Base-by-base conservation (phyloP, 2,113 vertebrate species). In the Rhea pennata region DNA sequence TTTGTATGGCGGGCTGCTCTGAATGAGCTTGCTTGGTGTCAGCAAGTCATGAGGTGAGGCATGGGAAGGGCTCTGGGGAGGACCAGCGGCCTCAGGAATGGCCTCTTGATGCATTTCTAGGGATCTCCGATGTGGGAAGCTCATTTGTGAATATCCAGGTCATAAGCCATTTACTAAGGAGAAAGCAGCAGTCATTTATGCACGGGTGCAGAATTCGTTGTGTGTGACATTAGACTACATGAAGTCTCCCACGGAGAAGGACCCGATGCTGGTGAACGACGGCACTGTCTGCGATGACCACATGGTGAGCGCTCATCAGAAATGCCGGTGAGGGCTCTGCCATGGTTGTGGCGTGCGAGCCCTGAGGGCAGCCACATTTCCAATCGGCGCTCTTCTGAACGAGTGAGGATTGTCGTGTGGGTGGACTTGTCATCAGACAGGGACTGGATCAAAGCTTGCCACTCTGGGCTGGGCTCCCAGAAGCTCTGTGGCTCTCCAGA, bases 151-250 rank as follows among this genome's bases (percentile, higher is more conserved):
- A 23, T 91, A 93, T 11, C 54, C 33, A 1, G 48, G 81, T 27
- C 76, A 53, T 17, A 80, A 51, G 48, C 94, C 94, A 6, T 95
- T 93, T 21, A 40, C 53, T 33, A 64, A 69, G 31, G 80, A 91
- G 58, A 88, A 58, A 12, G 91, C 91, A 17, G 91, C 88, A 0
- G 88, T 95, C 27, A 48, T 95, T 56, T 95, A 95, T 0, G 46
- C 81, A 2, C 79, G 31, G 50, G 84, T 91, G 65, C 70, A 85
- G 70, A 73, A 78, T 64, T 53, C 36, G 8, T 48, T 91, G 27
- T 95, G 94, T 3, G 59, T 95, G 12, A 95, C 91, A 0, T 36
- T 95, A 9, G 94, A 95, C 39, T 95, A 93, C 76, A 69, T 91
- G 88, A 77, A 78, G 27, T 84, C 84, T 31, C 84, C 13, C 4